Percentiles rank a stretch among this genome's conserved stretches.
These are phyloP conservation scores for Pelobates cultripes DNA, from an alignment of 2,797 vertebrate species.

Conservation along the genomic window DNA sequence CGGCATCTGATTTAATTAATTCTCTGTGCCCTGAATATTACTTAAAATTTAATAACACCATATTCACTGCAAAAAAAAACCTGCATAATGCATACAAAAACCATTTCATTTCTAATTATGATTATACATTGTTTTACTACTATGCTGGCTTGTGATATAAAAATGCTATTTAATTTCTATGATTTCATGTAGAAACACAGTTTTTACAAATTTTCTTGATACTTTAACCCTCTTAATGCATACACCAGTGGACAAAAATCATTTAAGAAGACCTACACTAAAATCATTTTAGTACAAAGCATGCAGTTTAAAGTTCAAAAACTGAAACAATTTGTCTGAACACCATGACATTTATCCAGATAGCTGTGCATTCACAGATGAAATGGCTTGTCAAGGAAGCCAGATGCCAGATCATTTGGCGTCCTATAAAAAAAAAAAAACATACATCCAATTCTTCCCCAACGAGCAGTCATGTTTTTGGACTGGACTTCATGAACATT, in stretches of 20 bases:
- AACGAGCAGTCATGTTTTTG: not conserved
- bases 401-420: not conserved
- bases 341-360: conserved; percentile 36
- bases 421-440: not conserved
- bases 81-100: too few species aligned
- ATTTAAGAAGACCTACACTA: not conserved
- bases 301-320: not conserved
- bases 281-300: not conserved
- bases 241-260: not conserved
- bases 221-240: not conserved
- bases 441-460: conserved; percentile 6
- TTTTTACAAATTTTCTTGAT: not conserved
- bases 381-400: conserved; percentile 1
- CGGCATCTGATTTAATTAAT: too few species aligned
- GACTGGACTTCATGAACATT: conserved; percentile 7
- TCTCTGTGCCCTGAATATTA: too few species aligned
- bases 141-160: not conserved
- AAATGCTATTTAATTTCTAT: not conserved
- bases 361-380: conserved; percentile 15
- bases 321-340: conserved; percentile 16
- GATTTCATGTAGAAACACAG: not conserved
- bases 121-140: too few species aligned
- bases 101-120: too few species aligned
- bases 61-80: too few species aligned
- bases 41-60: too few species aligned